Evolutionary conservation across 2,888 invertebrate genomes (phyloP).

Genomic region (Salpingus planirostris): DNA sequence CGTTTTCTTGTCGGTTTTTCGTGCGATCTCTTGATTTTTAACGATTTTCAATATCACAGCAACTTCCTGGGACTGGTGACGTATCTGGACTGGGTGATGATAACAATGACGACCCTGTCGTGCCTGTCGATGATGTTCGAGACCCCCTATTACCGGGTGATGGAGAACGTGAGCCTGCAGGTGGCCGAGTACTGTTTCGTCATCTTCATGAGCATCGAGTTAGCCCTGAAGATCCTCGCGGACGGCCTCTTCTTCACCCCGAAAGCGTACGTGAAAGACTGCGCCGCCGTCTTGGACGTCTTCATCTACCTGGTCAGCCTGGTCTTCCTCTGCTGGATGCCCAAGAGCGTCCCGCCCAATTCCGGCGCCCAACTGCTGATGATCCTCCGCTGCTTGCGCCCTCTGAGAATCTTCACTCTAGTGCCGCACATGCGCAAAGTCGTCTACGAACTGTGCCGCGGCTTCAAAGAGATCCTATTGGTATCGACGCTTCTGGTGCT

Average conservation of each 20-base stretch:
- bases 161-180: conserved; percentile 89
- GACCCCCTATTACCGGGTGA: conserved; percentile 86
- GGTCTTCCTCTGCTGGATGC: conserved; percentile 96
- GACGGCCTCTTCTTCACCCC: conserved; percentile 99
- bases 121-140: conserved; percentile 99
- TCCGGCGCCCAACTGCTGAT: conserved; percentile 91
- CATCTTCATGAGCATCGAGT: conserved; percentile 94
- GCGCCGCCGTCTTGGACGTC: conserved; percentile 91
- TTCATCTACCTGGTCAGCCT: conserved; percentile 97
- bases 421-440: conserved; percentile 99
- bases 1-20: no score
- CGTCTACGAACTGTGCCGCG: conserved; percentile 94
- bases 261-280: conserved; percentile 96
- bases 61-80: conserved; percentile 96
- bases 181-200: conserved; percentile 97
- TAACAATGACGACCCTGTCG: conserved; percentile 91
- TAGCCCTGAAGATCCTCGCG: conserved; percentile 90
- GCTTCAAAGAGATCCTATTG: conserved; percentile 96
- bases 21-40: no score
- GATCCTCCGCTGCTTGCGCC: conserved; percentile 93
- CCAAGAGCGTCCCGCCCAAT: conserved; percentile 81
- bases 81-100: conserved; percentile 99
- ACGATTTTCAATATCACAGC: no score
- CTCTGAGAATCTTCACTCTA: conserved; percentile 91
- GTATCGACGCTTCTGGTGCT: conserved; percentile 94